Evolutionary conservation across 2,888 invertebrate species (phyloP), one percentile per base, ranked within the genome.

Genomic region (Melanargia galathea): DNA sequence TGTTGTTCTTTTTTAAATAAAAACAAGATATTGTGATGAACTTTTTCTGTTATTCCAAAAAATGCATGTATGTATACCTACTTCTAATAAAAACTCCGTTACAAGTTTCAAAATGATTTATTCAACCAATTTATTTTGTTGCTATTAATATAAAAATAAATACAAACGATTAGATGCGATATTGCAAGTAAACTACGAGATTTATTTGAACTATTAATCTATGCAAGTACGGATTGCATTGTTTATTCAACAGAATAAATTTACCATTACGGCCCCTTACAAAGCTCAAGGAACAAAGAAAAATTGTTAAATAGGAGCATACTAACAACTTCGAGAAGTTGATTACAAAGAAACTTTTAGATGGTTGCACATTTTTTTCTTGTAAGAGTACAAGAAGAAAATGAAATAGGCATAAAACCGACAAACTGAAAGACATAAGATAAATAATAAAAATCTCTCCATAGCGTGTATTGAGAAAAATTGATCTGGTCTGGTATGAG

Each of bases 211-310:
- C 58, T 64, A 68, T 62, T 64, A 66, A 66, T 62, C 58, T 61
- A 64, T 61, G 62, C 62, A 52, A 60, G 60, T 55, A 60, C 46
- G 60, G 55, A 55, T 51, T 63, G 62, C 64, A 49, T 62, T 62
- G 60, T 62, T 66, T 64, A 64, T 68, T 68, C 60, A 64, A 49
- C 58, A 58, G 55, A 60, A 68, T 68, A 66, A 64, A 64, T 66
- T 66, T 64, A 43, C 60, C 62, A 60, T 64, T 63, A 66, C 51
- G 46, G 58, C 55, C 49, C 35, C 54, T 64, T 46, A 57, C 56
- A 54, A 22, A 60, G 58, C 52, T 64, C 54, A 62, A 68, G 62
- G 51, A 67, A 64, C 62, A 67, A 64, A 62, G 64, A 62, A 64
- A 64, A 64, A 57, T 68, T 60, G 66, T 66, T 66, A 33, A 59